A percentile compares a stretch with the other conserved stretches of the same genome.
Evolutionary conservation across 2,113 vertebrate species (phyloP).

Genomic region (Cephalophus harveyi): DNA sequence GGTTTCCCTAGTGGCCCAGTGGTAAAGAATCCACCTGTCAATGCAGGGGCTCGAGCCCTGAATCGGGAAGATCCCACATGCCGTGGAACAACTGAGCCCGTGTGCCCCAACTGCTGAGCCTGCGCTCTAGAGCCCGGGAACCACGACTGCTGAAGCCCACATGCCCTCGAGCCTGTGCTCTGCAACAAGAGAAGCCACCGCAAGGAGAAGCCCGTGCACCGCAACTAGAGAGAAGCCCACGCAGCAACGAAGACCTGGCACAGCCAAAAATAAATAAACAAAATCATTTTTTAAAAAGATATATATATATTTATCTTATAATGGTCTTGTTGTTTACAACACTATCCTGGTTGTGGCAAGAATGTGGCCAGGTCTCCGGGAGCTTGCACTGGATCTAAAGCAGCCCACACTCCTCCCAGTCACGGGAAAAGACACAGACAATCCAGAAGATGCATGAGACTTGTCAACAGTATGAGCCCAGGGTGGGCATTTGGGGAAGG

Average conservation of each 20-base stretch:
- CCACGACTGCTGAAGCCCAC: background rate
- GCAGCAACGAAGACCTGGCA: background rate
- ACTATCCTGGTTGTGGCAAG: background rate
- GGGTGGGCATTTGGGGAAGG: background rate
- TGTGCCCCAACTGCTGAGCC: background rate
- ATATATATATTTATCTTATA: background rate
- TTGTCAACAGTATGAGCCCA: background rate
- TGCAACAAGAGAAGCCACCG: background rate
- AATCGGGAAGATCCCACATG: background rate
- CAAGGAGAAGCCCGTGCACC: background rate
- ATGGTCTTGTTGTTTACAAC: background rate
- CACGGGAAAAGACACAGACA: background rate
- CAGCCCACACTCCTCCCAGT: background rate
- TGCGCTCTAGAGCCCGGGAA: rapidly evolving
- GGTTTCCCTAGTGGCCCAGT: background rate
- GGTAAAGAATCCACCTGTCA: background rate
- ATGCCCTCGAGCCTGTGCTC: background rate
- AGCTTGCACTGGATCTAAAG: background rate
- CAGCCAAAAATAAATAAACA: background rate
- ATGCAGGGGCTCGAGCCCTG: background rate
- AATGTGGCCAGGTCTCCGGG: background rate
- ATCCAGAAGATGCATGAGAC: background rate
- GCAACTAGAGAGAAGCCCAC: background rate
- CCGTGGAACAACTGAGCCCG: background rate
- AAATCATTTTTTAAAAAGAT: background rate